phyloP scores from a whole-genome alignment of 1,140 invertebrate species.

The Cheumatopsyche charites region DNA sequence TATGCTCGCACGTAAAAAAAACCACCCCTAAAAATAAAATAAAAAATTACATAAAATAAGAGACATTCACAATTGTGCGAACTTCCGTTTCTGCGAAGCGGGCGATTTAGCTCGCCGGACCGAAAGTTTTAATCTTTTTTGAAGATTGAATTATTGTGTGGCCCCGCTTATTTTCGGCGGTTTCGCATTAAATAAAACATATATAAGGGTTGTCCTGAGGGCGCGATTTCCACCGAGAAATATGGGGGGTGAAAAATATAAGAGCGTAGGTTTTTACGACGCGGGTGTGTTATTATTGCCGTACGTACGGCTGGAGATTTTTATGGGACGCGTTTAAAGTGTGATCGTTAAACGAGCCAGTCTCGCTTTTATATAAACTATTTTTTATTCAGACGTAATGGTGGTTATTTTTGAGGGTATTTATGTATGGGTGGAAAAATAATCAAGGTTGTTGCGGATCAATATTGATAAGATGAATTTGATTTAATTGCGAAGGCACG shows the following conservation, averaged over 20 bases:
- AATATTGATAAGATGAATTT: too few relatives aligned
- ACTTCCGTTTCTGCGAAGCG: neutral
- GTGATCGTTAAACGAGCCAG: neutral
- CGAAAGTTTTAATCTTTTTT: conserved; percentile 18
- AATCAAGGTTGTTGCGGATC: too few relatives aligned
- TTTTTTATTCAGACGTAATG: too few relatives aligned
- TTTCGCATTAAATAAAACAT: conserved; percentile 2
- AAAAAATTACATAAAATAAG: conserved; percentile 3
- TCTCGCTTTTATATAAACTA: too few relatives aligned
- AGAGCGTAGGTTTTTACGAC: neutral
- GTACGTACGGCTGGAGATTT: neutral
- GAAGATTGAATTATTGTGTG: conserved; percentile 11
- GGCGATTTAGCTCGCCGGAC: conserved; percentile 9
- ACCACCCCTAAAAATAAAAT: too few relatives aligned
- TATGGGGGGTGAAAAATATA: neutral
- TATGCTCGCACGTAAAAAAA: neutral
- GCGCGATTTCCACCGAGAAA: neutral
- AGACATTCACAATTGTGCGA: conserved; percentile 2
- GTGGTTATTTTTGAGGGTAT: too few relatives aligned
- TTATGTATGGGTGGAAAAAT: too few relatives aligned
- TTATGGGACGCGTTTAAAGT: conserved; percentile 10
- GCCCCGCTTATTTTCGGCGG: neutral
- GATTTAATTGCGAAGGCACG: too few relatives aligned
- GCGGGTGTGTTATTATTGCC: conserved; percentile 1
- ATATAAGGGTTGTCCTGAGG: too few relatives aligned